These are phyloP conservation scores for Hypercompe scribonia DNA, from an alignment of 2,888 invertebrate genomes.

Conservation along the genomic window DNA sequence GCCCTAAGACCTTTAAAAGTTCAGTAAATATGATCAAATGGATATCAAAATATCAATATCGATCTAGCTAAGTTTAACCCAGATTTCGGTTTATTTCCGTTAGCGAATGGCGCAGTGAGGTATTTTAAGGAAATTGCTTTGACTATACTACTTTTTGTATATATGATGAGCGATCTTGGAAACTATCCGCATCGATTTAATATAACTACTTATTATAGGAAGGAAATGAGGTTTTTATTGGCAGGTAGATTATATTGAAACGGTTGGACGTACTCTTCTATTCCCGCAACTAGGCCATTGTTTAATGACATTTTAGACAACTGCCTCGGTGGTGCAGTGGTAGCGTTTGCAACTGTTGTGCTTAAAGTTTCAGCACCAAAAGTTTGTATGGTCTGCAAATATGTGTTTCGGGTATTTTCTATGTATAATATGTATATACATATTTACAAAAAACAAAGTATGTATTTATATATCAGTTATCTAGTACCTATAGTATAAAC, in stretches of 20 bases:
- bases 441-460: no score
- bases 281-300: not conserved
- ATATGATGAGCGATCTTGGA: not conserved
- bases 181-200: conserved; percentile 35
- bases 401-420: no score
- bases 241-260: conserved; percentile 9
- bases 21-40: not conserved
- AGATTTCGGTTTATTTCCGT: conserved; percentile 36
- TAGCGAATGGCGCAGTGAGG: conserved; percentile 25
- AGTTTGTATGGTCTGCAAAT: no score
- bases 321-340: no score
- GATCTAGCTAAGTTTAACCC: not conserved
- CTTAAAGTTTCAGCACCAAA: no score
- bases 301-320: conserved; percentile 6
- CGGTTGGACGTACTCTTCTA: not conserved
- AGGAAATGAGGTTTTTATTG: not conserved
- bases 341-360: no score
- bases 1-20: not conserved
- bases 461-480: no score
- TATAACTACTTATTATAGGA: conserved; percentile 7
- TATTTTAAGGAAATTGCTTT: conserved; percentile 52
- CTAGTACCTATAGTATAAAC: no score
- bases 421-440: no score
- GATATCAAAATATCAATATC: not conserved
- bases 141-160: not conserved